Evolutionary conservation across 2,888 invertebrate genomes (phyloP).

Genomic region (Ferrisia virgata): DNA sequence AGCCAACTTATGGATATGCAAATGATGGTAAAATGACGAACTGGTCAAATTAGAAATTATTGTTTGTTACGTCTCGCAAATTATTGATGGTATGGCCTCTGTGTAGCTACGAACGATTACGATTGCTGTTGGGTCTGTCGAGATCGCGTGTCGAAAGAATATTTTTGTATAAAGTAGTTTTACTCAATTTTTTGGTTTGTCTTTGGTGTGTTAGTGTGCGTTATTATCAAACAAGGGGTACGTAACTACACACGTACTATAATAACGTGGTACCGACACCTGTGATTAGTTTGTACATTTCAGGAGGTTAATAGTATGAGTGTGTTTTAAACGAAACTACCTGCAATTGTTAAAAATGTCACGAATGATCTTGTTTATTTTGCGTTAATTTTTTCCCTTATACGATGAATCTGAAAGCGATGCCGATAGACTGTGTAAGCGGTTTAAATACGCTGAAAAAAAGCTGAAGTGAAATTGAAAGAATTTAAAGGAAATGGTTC

Average conservation of each 20-base stretch:
- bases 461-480: neutral
- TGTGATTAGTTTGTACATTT: neutral
- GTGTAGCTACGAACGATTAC: too few species aligned
- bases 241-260: too few species aligned
- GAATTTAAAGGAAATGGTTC: constrained; percentile 31
- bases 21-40: neutral
- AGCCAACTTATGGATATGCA: neutral
- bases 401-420: neutral
- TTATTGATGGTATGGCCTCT: neutral
- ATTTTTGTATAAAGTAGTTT: neutral
- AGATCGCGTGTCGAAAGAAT: neutral
- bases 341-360: neutral
- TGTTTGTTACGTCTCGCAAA: neutral
- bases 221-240: neutral
- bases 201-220: neutral
- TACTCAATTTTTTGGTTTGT: neutral
- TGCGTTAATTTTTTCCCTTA: neutral
- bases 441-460: neutral
- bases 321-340: neutral
- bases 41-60: neutral
- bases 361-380: neutral
- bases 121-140: neutral
- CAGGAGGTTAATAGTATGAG: neutral
- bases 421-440: neutral
- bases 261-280: neutral